phyloP scores from a whole-genome alignment of 1,140 invertebrate genomes.

The Lepidurus apus region DNA sequence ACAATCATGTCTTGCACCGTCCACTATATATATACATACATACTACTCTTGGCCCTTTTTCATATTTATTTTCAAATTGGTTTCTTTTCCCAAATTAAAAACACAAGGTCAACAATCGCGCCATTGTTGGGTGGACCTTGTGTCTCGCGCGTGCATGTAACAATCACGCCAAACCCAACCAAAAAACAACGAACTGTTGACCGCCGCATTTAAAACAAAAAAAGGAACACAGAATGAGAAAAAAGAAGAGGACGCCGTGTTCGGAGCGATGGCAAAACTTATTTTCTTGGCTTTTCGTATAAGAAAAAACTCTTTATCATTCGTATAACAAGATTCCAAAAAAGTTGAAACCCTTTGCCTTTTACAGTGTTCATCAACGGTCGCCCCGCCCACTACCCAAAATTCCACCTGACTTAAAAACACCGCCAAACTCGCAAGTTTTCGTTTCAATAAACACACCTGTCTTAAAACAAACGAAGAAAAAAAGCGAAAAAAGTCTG shows the following conservation, averaged over 20 bases:
- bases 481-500: background rate
- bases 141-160: background rate
- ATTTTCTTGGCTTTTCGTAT: background rate
- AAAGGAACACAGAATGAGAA: background rate
- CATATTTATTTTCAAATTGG: background rate
- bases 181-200: background rate
- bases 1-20: background rate
- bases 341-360: no score
- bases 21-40: background rate
- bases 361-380: no score
- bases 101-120: slow-evolving; percentile 1
- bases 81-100: background rate
- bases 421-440: no score
- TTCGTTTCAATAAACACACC: no score
- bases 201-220: background rate
- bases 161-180: background rate
- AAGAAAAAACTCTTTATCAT: no score
- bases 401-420: no score
- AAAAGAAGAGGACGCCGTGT: slow-evolving; percentile 12
- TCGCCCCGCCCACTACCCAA: no score
- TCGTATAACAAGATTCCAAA: no score
- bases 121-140: background rate
- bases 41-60: background rate
- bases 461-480: background rate
- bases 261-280: background rate